Conservation (phyloP, 2,888 invertebrate genomes). For the Esperia sulphurella region DNA sequence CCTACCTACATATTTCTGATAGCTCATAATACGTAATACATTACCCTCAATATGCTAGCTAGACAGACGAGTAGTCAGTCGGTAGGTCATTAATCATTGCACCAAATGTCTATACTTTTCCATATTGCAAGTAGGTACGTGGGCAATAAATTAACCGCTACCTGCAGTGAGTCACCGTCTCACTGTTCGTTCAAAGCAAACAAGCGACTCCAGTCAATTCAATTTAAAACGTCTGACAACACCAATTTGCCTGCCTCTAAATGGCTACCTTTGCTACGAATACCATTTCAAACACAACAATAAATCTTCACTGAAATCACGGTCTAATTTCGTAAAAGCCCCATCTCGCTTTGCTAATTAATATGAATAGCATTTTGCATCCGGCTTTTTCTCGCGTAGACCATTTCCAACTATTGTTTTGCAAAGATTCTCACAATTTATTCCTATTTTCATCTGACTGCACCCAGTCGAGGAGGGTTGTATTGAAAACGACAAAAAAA, state of each 20-base stretch:
- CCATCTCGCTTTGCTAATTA: conserved; percentile 79
- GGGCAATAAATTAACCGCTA: conserved; percentile 44
- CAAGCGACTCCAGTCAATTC: conserved; percentile 65
- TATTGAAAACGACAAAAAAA: conserved; percentile 59
- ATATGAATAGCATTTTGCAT: conserved; percentile 79
- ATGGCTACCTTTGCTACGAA: conserved; percentile 74
- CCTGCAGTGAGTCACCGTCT: conserved; percentile 36
- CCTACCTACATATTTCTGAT: background rate
- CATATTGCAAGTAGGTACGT: conserved; percentile 24
- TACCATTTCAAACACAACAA: conserved; percentile 77
- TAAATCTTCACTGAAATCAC: conserved; percentile 78
- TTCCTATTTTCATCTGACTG: conserved; percentile 71
- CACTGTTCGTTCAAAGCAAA: conserved; percentile 45
- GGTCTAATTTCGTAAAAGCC: conserved; percentile 79
- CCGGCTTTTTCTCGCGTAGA: conserved; percentile 77
- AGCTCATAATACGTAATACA: background rate
- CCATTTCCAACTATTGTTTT: conserved; percentile 79
- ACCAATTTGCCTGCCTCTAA: conserved; percentile 71
- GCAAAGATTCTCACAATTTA: conserved; percentile 77
- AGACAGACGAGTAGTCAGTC: background rate
- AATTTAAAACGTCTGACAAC: conserved; percentile 71
- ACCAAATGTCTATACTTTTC: conserved; percentile 29
- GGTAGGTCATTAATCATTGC: conserved; percentile 29
- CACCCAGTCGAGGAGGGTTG: conserved; percentile 50
- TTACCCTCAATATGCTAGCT: conserved; percentile 1